A percentile compares a stretch with the other conserved stretches of the same genome.
Evolutionary conservation across 2,797 vertebrate genomes (phyloP).

Genomic region (Hoplostethus atlanticus): DNA sequence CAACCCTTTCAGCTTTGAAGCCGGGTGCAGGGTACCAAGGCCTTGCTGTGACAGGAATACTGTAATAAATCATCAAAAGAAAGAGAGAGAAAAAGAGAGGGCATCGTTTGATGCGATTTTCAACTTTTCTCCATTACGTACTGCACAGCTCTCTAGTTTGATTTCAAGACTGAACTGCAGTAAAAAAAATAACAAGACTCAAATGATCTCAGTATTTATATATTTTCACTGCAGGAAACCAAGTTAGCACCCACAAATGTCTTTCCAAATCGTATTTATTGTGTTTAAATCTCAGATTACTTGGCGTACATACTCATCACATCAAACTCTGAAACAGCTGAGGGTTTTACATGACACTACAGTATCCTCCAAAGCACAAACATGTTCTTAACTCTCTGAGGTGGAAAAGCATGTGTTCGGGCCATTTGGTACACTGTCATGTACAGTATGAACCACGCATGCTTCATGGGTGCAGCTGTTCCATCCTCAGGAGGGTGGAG

Average conservation of each 20-base stretch:
- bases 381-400: slow-evolving; percentile 10
- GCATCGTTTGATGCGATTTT: not conserved
- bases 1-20: not conserved
- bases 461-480: slow-evolving; percentile 36
- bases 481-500: slow-evolving; percentile 1
- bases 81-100: no score
- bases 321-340: not conserved
- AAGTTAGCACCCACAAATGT: not conserved
- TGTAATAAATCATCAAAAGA: no score
- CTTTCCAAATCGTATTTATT: not conserved
- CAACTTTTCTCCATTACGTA: not conserved
- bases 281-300: slow-evolving; percentile 1
- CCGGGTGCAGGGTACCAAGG: not conserved
- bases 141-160: not conserved
- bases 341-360: slow-evolving; percentile 6
- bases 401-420: slow-evolving; percentile 15
- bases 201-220: not conserved
- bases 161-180: not conserved
- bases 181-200: not conserved
- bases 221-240: not conserved
- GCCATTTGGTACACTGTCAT: slow-evolving; percentile 17
- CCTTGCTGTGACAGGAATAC: not conserved
- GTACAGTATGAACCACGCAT: not conserved
- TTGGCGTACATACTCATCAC: not conserved
- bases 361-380: slow-evolving; percentile 19